Evolutionary conservation across 2,888 invertebrate genomes (phyloP), one percentile per base, ranked within the genome.

Genomic region (Tridacna crocea): DNA sequence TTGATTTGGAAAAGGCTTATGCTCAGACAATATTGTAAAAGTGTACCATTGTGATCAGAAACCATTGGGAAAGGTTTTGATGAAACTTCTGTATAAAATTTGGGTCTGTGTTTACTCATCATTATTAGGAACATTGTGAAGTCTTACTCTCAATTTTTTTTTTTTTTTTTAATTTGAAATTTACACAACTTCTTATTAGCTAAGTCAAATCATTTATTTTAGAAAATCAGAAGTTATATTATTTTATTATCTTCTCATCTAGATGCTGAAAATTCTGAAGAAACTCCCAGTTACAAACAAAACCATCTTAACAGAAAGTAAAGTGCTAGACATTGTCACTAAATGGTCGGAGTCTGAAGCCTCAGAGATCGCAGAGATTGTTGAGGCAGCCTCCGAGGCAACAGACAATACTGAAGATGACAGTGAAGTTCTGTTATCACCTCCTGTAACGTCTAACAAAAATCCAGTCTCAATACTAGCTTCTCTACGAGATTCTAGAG

Each of bases 251-350:
- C 11, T 10, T 55, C 55, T 11, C 15, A 19, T 66, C 13, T 87
- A 97, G 97, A 95, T 95, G 96, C 95, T 99, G 46, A 96, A 96
- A 91, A 97, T 98, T 0, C 95, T 99, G 80, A 96, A 97, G 87
- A 96, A 96, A 27, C 95, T 99, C 87, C 99, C 99, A 15, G 98
- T 99, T 87, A 97, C 97, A 3, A 98, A 99, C 94, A 98, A 97
- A 95, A 98, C 98, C 0, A 97, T 98, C 96, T 95, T 99, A 13
- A 97, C 97, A 91, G 99, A 99, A 93, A 98, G 98, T 91, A 97
- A 98, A 91, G 97, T 99, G 87, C 96, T 98, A 91, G 95, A 96
- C 46, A 96, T 97, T 19, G 97, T 99, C 26, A 97, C 98, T 93
- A 96, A 96, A 88, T 99, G 99, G 98, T 96, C 97, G 12, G 89